Evolutionary conservation across 2,888 invertebrate genomes (phyloP).

Genomic region (Ashinkailepas kermadecensis): DNA sequence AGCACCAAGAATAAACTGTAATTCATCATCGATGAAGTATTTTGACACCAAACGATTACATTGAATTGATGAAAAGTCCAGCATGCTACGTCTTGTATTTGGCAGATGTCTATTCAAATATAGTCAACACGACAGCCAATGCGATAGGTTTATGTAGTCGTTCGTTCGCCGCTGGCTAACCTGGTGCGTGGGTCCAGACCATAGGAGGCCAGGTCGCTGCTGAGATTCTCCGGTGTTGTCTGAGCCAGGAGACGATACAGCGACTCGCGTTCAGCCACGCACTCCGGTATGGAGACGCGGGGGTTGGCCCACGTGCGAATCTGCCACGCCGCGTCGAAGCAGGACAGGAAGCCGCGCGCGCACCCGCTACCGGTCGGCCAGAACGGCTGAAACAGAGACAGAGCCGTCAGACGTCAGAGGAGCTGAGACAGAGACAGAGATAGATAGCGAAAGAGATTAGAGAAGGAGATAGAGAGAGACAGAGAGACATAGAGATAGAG

Average conservation of each 20-base stretch:
- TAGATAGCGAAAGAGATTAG: neutral
- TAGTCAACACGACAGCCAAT: too few species aligned
- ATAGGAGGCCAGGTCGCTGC: constrained; percentile 58
- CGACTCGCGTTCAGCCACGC: constrained; percentile 89
- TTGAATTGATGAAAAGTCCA: too few species aligned
- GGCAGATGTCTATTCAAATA: too few species aligned
- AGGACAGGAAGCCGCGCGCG: constrained; percentile 91
- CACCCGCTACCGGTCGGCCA: constrained; percentile 99
- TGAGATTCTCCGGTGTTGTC: constrained; percentile 93
- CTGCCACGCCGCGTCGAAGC: constrained; percentile 96
- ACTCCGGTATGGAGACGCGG: constrained; percentile 61
- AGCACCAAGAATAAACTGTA: too few species aligned
- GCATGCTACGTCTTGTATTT: too few species aligned
- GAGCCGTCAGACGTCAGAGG: neutral
- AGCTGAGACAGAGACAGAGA: too few species aligned
- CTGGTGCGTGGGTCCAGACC: constrained; percentile 38
- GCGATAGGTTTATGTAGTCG: too few species aligned
- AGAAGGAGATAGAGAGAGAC: neutral
- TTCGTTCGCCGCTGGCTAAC: constrained; percentile 33
- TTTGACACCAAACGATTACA: too few species aligned
- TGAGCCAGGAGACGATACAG: constrained; percentile 82
- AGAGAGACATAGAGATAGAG: neutral
- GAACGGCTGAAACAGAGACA: constrained; percentile 59
- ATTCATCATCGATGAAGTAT: too few species aligned
- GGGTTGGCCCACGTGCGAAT: constrained; percentile 70